Evolutionary conservation across 2,888 invertebrate species (phyloP).

Genomic region (Geotrupes spiniger): DNA sequence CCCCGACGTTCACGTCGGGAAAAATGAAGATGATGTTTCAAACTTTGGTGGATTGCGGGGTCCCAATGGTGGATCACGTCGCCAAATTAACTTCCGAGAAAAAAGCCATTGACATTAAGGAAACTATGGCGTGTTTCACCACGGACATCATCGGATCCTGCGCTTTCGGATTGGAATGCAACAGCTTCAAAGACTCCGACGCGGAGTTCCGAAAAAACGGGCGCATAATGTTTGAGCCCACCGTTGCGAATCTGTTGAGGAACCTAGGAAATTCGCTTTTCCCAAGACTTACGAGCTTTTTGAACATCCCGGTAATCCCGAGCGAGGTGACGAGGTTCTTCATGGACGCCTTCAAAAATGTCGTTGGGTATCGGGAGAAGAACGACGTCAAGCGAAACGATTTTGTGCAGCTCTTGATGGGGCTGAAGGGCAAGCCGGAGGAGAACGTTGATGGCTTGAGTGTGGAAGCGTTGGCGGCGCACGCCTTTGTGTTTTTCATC

Average conservation of each 20-base stretch:
- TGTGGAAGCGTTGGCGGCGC: constrained; percentile 34
- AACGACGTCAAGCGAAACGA: constrained; percentile 33
- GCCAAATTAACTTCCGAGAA: no score
- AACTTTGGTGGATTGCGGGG: constrained; percentile 26
- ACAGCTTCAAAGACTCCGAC: constrained; percentile 15
- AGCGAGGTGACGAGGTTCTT: no score
- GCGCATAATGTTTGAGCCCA: constrained; percentile 3
- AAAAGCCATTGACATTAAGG: constrained; percentile 10
- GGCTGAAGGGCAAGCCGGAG: constrained; percentile 22
- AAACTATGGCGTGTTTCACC: constrained; percentile 14
- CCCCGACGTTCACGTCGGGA: constrained; percentile 61
- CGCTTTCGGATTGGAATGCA: constrained; percentile 19
- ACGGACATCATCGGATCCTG: constrained; percentile 16
- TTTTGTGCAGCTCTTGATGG: constrained; percentile 43
- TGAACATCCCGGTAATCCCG: no score
- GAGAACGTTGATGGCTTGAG: constrained; percentile 5
- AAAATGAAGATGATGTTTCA: constrained; percentile 61
- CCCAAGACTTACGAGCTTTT: constrained; percentile 18
- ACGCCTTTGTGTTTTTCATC: constrained; percentile 47
- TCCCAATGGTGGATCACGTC: background rate
- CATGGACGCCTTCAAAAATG: constrained; percentile 37
- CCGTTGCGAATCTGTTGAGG: no score
- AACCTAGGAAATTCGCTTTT: no score
- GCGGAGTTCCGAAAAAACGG: constrained; percentile 15
- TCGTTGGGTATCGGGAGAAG: constrained; percentile 32